These are phyloP conservation scores for Rhimphoctona megacephalus DNA, from an alignment of 2,888 invertebrate genomes.

Conservation along the genomic window DNA sequence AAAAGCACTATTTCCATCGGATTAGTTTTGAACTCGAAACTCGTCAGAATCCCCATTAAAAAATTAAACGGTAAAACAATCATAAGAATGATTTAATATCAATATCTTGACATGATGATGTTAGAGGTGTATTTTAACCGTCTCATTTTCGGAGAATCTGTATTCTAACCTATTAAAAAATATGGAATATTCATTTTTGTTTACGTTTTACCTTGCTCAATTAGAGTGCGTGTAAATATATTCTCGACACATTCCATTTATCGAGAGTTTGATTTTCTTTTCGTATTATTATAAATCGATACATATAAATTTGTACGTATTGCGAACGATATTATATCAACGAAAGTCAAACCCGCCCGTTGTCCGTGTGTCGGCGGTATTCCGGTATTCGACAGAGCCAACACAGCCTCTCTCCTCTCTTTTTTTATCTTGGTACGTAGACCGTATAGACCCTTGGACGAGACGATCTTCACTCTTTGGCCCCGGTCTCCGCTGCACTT, in stretches of 20 bases:
- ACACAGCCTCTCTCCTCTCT: constrained; percentile 20
- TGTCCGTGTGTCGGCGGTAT: constrained; percentile 72
- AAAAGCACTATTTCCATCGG: background rate
- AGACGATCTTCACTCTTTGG: constrained; percentile 29
- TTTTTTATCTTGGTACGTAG: constrained; percentile 19
- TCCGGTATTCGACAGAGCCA: constrained; percentile 66
- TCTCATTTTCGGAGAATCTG: background rate
- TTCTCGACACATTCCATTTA: constrained; percentile 75
- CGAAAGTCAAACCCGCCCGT: constrained; percentile 78
- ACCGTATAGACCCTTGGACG: background rate
- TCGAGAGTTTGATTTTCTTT: constrained; percentile 65
- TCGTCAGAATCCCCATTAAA: background rate
- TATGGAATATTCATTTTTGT: constrained; percentile 52
- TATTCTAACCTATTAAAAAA: constrained; percentile 75
- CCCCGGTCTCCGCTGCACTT: constrained; percentile 5
- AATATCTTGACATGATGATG: background rate
- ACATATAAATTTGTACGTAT: constrained; percentile 73
- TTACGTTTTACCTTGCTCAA: constrained; percentile 75
- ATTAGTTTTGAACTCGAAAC: background rate
- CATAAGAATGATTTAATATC: background rate
- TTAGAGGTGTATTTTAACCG: background rate
- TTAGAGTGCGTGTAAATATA: constrained; percentile 68
- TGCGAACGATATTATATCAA: constrained; percentile 63
- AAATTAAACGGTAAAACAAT: background rate
- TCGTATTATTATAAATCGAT: constrained; percentile 75